Conservation (phyloP, 2,888 invertebrate genomes). For the Pseudococcus jackbeardsleyi region DNA sequence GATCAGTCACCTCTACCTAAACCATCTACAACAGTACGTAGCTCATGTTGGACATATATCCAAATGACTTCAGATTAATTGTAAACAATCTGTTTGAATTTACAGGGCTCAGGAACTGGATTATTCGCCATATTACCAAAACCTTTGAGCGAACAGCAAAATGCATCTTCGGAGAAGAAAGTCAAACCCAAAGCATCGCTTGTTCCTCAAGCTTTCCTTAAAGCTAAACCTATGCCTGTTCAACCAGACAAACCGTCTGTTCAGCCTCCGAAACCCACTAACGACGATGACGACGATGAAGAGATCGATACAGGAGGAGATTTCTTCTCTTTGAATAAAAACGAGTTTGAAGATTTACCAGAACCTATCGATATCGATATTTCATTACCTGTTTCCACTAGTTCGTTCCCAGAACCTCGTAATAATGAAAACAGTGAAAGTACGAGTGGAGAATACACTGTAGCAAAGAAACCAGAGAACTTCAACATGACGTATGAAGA, state of each 20-base stretch:
- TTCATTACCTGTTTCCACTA: constrained; percentile 48
- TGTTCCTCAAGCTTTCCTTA: background rate
- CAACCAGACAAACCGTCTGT: background rate
- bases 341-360: constrained; percentile 58
- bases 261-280: constrained; percentile 21
- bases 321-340: constrained; percentile 70
- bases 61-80: background rate
- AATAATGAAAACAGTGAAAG: background rate
- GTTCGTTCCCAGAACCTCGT: background rate
- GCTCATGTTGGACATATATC: background rate
- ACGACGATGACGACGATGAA: constrained; percentile 69
- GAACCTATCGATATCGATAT: constrained; percentile 62
- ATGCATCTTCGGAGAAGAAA: background rate
- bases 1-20: background rate
- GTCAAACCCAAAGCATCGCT: constrained; percentile 29
- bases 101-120: constrained; percentile 73
- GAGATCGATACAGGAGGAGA: constrained; percentile 70
- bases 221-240: constrained; percentile 49
- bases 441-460: background rate
- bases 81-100: background rate
- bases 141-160: constrained; percentile 73
- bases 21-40: background rate
- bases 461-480: constrained; percentile 37
- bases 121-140: constrained; percentile 80
- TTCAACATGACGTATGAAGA: background rate